These are phyloP conservation scores for Sebastes iracundus DNA, from an alignment of 2,797 vertebrate genomes.

Conservation along the genomic window DNA sequence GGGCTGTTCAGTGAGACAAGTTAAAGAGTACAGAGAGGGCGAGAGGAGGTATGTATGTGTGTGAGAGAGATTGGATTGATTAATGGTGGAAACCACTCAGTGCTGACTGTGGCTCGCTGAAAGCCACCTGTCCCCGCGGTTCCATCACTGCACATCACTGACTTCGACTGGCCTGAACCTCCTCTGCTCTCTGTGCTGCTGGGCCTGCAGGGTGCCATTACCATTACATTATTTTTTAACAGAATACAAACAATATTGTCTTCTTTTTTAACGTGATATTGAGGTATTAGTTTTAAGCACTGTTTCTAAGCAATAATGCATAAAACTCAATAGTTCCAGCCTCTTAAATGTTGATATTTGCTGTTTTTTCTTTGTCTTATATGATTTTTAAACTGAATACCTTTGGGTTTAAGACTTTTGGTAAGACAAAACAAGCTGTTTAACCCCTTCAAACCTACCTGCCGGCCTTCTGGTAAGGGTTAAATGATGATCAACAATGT, in stretches of 20 bases:
- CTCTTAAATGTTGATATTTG: background rate
- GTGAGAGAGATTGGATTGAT: slow-evolving; percentile 49
- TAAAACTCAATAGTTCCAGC: background rate
- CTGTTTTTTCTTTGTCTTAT: background rate
- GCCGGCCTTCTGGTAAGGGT: too few relatives aligned
- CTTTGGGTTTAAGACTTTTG: background rate
- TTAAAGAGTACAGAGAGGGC: slow-evolving; percentile 12
- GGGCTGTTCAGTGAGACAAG: slow-evolving; percentile 19
- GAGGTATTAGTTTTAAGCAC: background rate
- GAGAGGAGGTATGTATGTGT: slow-evolving; percentile 24
- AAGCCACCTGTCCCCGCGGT: slow-evolving; percentile 38
- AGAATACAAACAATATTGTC: background rate
- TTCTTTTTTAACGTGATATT: background rate
- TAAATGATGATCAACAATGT: too few relatives aligned
- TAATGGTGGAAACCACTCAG: slow-evolving; percentile 54
- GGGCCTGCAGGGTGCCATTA: background rate
- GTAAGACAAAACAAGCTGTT: background rate
- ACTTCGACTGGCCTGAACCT: background rate
- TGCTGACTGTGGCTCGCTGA: slow-evolving; percentile 13
- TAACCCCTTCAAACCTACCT: background rate
- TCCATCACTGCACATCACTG: slow-evolving; percentile 45
- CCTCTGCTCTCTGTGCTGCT: background rate
- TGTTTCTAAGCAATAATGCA: background rate
- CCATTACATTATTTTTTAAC: background rate
- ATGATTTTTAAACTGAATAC: background rate